Evolutionary conservation across 2,113 vertebrate genomes (phyloP).

Genomic region (Microcebus jonahi): DNA sequence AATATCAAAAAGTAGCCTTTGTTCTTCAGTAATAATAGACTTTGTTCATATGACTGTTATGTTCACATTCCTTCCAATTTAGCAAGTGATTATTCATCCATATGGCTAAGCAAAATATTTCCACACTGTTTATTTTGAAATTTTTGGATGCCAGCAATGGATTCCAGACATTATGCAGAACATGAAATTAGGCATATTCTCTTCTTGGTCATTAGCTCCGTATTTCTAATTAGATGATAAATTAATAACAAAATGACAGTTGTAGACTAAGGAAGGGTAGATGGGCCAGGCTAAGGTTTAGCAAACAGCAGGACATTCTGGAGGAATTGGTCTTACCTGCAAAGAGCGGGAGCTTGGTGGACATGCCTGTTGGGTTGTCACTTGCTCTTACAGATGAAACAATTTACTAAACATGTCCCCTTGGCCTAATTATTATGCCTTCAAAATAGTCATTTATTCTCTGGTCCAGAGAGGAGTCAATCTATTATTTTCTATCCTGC

Average conservation of each 20-base stretch:
- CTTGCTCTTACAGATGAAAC: neutral
- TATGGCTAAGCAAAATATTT: slow-evolving; percentile 58
- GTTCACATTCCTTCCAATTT: slow-evolving; percentile 41
- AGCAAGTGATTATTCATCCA: slow-evolving; percentile 57
- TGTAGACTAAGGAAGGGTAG: neutral
- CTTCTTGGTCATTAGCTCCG: neutral
- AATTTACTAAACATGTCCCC: neutral
- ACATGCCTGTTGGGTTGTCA: neutral
- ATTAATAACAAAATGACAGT: slow-evolving; percentile 31
- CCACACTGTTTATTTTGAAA: slow-evolving; percentile 25
- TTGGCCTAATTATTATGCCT: slow-evolving; percentile 9
- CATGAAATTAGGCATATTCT: neutral
- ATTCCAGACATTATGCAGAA: neutral
- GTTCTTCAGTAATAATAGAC: slow-evolving; percentile 34
- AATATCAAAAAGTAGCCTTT: slow-evolving; percentile 46
- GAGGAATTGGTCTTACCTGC: neutral
- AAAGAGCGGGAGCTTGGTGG: neutral
- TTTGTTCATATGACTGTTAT: neutral
- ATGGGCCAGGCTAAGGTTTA: neutral
- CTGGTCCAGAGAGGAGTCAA: neutral
- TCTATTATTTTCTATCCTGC: neutral
- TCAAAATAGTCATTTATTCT: neutral
- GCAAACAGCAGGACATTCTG: neutral
- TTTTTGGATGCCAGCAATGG: neutral
- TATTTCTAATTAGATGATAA: slow-evolving; percentile 44